Conservation (phyloP, 37 sponge, comb jelly and placozoan genomes). For the Bolinopsis microptera region DNA sequence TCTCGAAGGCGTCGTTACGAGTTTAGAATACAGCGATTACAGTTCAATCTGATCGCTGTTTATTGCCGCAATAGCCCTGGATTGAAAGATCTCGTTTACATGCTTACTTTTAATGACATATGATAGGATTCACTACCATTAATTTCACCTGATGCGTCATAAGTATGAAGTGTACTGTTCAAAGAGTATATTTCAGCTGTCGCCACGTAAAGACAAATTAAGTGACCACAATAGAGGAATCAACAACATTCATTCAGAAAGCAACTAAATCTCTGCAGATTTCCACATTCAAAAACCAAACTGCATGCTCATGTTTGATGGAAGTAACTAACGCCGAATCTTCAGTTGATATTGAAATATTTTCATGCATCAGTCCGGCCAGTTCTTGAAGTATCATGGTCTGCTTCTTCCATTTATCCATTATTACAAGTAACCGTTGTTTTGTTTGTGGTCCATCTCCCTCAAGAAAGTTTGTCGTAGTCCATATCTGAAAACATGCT, state of each 20-base stretch:
- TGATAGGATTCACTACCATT: too few relatives aligned
- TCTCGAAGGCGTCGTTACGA: constrained; percentile 1
- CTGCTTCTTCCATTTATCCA: not conserved
- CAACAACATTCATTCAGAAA: too few relatives aligned
- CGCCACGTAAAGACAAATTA: too few relatives aligned
- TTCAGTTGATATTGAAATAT: not conserved
- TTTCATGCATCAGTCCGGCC: not conserved
- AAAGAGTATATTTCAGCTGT: too few relatives aligned
- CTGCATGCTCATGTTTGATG: too few relatives aligned
- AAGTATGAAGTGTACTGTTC: too few relatives aligned
- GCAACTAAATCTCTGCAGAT: too few relatives aligned
- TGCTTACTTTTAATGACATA: too few relatives aligned
- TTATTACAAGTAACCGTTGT: not conserved
- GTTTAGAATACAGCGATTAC: not conserved
- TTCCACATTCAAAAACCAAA: too few relatives aligned
- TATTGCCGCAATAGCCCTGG: not conserved
- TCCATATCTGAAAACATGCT: not conserved
- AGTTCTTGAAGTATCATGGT: not conserved
- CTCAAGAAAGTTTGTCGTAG: not conserved
- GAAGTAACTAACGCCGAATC: not conserved
- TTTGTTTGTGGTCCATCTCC: not conserved
- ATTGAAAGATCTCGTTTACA: too few relatives aligned
- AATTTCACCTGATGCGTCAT: too few relatives aligned
- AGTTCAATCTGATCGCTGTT: constrained; percentile 20
- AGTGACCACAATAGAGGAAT: too few relatives aligned